Evolutionary conservation across 1,140 invertebrate species (phyloP), one percentile per base, ranked within the genome.

Genomic region (Metopolophium dirhodum): DNA sequence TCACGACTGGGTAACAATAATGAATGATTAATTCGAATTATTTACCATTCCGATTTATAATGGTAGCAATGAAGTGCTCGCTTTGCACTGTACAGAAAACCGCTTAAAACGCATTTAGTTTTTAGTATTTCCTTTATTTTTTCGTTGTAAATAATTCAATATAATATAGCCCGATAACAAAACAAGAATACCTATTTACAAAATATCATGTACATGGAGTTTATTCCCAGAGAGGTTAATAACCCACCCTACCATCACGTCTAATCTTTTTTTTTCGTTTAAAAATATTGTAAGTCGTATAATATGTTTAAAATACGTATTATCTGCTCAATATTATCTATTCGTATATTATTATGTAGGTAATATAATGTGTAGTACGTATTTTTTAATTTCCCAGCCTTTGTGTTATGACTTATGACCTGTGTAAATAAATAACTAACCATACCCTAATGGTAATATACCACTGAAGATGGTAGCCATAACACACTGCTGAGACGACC

Each of bases 11-110:
- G n/a, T 54, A 90, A 57, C 47, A 51, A 61, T 90, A 90, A 90
- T 90, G 88, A 54, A 90, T 57, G 51, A 54, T 90, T 90, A 51
- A 57, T 90, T 90, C 37, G 88, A 90, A 54, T 90, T 90, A 90
- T 90, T 30, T 90, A 54, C 88, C 35, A 18, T 61, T 90, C 51
- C 54, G 30, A 54, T 54, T 54, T 37, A 26, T 51, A 57, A 57
- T 57, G 51, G 88, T n/a, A 90, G 35, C 35, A 90, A 90, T 90
- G 83, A 85, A 85, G 83, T 85, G 37, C 41, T 85, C 23, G 83
- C 22, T 85, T 41, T 85, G 83, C 22, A 85, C 23, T 85, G 83
- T 85, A 45, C 23, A 85, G 83, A 85, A 45, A 41, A 85, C 83
- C 22, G 83, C 83, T 85, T 85, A 85, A 85, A 85, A 85, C 9